These are phyloP conservation scores for Drosophila suzukii DNA, from an alignment of 1,140 invertebrate species.

Conservation along the genomic window DNA sequence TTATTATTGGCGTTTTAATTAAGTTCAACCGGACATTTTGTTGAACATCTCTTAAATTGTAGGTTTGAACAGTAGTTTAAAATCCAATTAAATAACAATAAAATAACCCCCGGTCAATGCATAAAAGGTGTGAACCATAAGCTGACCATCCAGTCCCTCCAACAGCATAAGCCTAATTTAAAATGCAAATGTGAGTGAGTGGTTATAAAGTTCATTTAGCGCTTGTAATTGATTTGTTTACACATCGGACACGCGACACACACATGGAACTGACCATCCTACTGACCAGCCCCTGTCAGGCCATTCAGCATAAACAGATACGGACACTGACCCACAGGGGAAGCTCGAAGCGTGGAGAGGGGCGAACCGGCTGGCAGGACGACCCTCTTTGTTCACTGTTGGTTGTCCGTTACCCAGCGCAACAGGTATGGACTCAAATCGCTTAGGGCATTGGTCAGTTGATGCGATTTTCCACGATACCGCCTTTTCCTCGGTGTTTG, in stretches of 20 bases:
- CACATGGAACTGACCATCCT: conserved; percentile 44
- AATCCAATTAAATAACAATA: conserved; percentile 58
- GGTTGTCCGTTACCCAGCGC: conserved; percentile 49
- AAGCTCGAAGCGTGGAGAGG: conserved; percentile 1
- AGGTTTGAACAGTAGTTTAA: conserved; percentile 10
- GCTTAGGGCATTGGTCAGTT: conserved; percentile 75
- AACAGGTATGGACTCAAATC: conserved; percentile 70
- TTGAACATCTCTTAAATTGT: conserved; percentile 14
- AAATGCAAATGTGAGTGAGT: conserved; percentile 71
- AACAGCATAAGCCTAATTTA: conserved; percentile 55
- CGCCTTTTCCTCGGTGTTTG: conserved; percentile 11
- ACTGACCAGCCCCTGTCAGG: conserved; percentile 10
- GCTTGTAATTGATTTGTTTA: conserved; percentile 78
- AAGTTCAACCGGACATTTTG: conserved; percentile 18
- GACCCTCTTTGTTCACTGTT: conserved; percentile 36
- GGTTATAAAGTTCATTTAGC: conserved; percentile 68
- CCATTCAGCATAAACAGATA: conserved; percentile 9
- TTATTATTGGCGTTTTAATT: conserved; percentile 16
- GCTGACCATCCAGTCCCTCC: conserved; percentile 43
- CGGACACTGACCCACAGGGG: conserved; percentile 12
- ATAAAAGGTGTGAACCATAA: conserved; percentile 61
- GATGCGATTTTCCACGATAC: conserved; percentile 76
- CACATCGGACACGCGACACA: conserved; percentile 60
- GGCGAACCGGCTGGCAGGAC: conserved; percentile 30
- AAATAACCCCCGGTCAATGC: conserved; percentile 56